Percentiles rank a stretch among this genome's conserved stretches.
phyloP scores from a whole-genome alignment of 2,113 vertebrate species.

The Gallinago media region DNA sequence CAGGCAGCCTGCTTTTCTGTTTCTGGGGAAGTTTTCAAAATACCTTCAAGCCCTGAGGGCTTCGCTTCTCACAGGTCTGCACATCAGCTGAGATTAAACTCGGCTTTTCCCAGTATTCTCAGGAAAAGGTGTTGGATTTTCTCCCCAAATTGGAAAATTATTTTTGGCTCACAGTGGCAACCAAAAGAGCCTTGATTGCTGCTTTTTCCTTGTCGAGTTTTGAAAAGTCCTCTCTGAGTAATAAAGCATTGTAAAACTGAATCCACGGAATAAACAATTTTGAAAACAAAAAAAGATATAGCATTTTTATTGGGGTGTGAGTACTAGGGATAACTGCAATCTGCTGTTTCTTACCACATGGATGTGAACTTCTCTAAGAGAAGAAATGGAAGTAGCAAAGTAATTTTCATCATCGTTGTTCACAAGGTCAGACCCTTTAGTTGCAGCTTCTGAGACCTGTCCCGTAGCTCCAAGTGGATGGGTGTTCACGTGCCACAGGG shows the following conservation, averaged over 20 bases:
- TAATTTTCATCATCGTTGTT: rapidly evolving
- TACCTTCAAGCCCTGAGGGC: neutral
- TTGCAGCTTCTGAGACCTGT: neutral
- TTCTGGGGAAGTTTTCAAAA: neutral
- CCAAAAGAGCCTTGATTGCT: neutral
- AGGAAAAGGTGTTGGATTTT: neutral
- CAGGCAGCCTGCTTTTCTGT: neutral
- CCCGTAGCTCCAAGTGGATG: rapidly evolving
- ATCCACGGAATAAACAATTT: neutral
- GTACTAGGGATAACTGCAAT: too few relatives aligned
- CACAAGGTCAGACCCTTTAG: too few relatives aligned
- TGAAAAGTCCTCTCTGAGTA: neutral
- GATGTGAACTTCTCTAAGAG: neutral
- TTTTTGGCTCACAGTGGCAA: neutral
- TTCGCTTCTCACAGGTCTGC: neutral
- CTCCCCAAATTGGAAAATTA: neutral
- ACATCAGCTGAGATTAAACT: neutral
- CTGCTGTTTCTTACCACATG: neutral
- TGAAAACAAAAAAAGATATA: neutral
- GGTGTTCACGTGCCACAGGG: neutral
- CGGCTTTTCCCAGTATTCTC: neutral
- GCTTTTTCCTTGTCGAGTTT: neutral
- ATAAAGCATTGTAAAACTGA: neutral
- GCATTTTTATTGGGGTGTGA: neutral
- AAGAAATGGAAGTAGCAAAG: neutral